These are phyloP conservation scores for Galaxea fascicularis DNA, from an alignment of 92 coral and sea anemone genomes.

Conservation along the genomic window DNA sequence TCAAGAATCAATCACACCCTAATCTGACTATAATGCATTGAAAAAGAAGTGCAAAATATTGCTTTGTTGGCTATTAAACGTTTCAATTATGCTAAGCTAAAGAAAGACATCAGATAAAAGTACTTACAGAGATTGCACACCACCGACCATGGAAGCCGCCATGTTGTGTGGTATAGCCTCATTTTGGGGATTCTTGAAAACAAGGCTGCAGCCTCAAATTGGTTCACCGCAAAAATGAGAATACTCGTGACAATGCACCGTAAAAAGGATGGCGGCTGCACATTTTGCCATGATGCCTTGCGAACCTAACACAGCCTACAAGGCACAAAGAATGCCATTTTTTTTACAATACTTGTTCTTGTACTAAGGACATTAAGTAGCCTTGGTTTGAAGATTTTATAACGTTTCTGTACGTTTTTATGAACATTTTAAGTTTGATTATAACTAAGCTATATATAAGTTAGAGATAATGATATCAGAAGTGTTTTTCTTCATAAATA, in stretches of 20 bases:
- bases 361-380: too few relatives aligned
- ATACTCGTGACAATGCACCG: too few relatives aligned
- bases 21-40: too few relatives aligned
- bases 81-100: too few relatives aligned
- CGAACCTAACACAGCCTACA: too few relatives aligned
- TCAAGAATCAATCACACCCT: too few relatives aligned
- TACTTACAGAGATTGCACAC: constrained; percentile 10
- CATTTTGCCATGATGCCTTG: background rate
- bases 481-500: too few relatives aligned
- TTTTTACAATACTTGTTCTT: background rate
- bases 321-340: background rate
- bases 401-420: constrained; percentile 22
- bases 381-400: background rate
- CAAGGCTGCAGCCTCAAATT: constrained; percentile 46
- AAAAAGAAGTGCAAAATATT: too few relatives aligned
- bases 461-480: too few relatives aligned
- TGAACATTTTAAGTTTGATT: constrained; percentile 9
- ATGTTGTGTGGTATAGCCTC: constrained; percentile 32
- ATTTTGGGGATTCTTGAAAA: constrained; percentile 44
- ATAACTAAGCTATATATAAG: constrained; percentile 16
- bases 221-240: constrained; percentile 16
- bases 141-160: background rate
- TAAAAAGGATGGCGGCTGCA: background rate
- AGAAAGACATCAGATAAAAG: too few relatives aligned
- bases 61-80: too few relatives aligned